phyloP scores from a whole-genome alignment of 1,140 invertebrate species.

The Polypedilum vanderplanki region DNA sequence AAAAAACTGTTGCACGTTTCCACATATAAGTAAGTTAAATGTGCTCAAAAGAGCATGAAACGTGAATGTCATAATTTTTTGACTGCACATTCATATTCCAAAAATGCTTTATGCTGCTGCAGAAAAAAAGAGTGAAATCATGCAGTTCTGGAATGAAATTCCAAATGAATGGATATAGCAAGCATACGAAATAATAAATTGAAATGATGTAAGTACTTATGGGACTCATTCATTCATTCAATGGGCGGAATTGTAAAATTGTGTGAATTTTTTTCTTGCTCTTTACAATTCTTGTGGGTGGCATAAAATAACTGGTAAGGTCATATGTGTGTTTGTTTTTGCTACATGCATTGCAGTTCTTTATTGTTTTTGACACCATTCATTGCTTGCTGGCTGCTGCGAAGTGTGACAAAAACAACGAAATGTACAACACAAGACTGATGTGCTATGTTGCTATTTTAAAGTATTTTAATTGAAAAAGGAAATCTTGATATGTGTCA shows the following conservation, averaged over 20 bases:
- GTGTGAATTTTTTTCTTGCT: background rate
- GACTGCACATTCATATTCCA: background rate
- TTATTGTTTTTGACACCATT: too few species aligned
- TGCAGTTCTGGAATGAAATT: slow-evolving; percentile 2
- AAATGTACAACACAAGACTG: too few species aligned
- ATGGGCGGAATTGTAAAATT: background rate
- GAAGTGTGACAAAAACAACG: too few species aligned
- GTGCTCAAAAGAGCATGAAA: slow-evolving; percentile 17
- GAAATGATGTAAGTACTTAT: slow-evolving; percentile 2
- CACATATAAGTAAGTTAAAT: slow-evolving; percentile 3
- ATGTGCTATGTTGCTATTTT: too few species aligned
- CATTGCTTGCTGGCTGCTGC: too few species aligned
- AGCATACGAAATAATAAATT: slow-evolving; percentile 20
- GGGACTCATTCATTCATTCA: background rate
- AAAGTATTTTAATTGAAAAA: too few species aligned
- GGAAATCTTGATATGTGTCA: too few species aligned
- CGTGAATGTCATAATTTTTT: slow-evolving; percentile 16
- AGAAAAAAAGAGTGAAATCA: background rate
- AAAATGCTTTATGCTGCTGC: too few species aligned
- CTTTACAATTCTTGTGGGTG: slow-evolving; percentile 1
- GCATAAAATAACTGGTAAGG: background rate
- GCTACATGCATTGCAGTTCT: too few species aligned
- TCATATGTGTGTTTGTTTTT: background rate
- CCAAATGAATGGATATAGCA: too few species aligned
- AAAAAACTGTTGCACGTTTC: slow-evolving; percentile 11